Evolutionary conservation across 2,888 invertebrate genomes (phyloP).

Genomic region (Empis livida): DNA sequence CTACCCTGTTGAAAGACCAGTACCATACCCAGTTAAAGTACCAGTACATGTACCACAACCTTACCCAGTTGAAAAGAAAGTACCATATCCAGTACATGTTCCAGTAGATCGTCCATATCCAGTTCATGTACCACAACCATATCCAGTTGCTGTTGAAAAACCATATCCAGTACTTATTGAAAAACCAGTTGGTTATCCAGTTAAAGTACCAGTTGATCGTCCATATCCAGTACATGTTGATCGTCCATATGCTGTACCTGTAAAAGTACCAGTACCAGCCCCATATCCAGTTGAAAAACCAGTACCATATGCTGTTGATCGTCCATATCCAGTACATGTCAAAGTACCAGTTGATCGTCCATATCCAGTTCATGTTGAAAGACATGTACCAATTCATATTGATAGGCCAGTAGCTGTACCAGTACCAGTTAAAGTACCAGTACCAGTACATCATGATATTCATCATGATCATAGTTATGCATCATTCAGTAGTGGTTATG

Average conservation of each 20-base stretch:
- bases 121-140: slow-evolving; percentile 50
- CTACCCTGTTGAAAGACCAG: slow-evolving; percentile 41
- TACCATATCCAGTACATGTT: slow-evolving; percentile 43
- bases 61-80: slow-evolving; percentile 46
- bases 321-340: slow-evolving; percentile 43
- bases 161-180: slow-evolving; percentile 40
- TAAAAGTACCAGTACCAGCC: slow-evolving; percentile 54
- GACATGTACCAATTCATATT: slow-evolving; percentile 24
- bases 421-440: slow-evolving; percentile 28
- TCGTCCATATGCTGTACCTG: slow-evolving; percentile 51
- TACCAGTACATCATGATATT: slow-evolving; percentile 36
- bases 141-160: slow-evolving; percentile 52
- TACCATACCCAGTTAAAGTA: slow-evolving; percentile 49
- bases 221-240: slow-evolving; percentile 49
- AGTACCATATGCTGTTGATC: slow-evolving; percentile 49
- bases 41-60: slow-evolving; percentile 58
- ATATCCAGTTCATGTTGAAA: slow-evolving; percentile 47
- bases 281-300: slow-evolving; percentile 55
- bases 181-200: slow-evolving; percentile 51
- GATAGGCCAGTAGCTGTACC: slow-evolving; percentile 27
- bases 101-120: slow-evolving; percentile 57
- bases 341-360: slow-evolving; percentile 45
- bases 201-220: slow-evolving; percentile 43
- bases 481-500: slow-evolving; percentile 17
- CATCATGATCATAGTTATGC: slow-evolving; percentile 15